phyloP scores from a whole-genome alignment of 2,888 invertebrate species.

The Imbricaverruca yamaguchii region DNA sequence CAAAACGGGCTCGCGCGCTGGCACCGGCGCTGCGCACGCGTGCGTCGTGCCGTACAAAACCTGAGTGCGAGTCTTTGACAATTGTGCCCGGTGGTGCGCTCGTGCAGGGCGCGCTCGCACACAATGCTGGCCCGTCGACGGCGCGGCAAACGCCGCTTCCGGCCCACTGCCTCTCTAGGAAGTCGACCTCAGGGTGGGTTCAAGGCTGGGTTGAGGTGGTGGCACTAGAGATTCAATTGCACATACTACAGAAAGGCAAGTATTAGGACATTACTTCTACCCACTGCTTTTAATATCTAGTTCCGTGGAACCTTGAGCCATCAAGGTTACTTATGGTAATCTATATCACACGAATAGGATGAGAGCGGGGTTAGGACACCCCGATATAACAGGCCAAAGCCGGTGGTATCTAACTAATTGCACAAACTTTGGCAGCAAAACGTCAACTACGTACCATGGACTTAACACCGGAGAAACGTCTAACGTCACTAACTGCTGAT shows the following conservation, averaged over 20 bases:
- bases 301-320: not conserved
- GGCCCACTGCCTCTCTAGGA: not conserved
- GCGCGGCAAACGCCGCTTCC: not conserved
- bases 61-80: conserved; percentile 17
- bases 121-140: not conserved
- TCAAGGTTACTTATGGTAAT: not conserved
- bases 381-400: conserved; percentile 14
- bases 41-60: conserved; percentile 1
- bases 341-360: conserved; percentile 21
- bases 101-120: too few species aligned
- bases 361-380: conserved; percentile 8
- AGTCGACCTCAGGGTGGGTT: not conserved
- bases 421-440: conserved; percentile 21
- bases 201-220: conserved; percentile 17
- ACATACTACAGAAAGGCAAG: conserved; percentile 20
- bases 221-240: conserved; percentile 21
- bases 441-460: conserved; percentile 7
- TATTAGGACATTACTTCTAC: conserved; percentile 12
- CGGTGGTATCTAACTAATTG: conserved; percentile 17
- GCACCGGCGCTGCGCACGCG: not conserved
- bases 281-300: conserved; percentile 9
- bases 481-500: not conserved
- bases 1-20: not conserved
- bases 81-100: not conserved
- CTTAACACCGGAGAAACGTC: not conserved